Base-by-base conservation (phyloP, 2,888 invertebrate genomes). In the Drosophila histrio region DNA sequence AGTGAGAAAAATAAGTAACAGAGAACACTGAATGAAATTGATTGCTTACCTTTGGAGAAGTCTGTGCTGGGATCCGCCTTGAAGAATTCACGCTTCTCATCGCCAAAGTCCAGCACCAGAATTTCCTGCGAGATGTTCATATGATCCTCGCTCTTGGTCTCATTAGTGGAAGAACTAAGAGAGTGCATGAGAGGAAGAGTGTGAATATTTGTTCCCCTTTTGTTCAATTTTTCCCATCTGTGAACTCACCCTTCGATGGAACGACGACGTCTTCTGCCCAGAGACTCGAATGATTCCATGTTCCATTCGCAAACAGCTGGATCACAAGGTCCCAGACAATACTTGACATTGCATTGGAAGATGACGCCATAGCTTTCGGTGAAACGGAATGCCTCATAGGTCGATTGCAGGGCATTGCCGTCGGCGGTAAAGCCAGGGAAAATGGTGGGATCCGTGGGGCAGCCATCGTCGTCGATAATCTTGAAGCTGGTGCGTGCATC, bases 271-370 rank as follows among this genome's bases (percentile, higher is more conserved):
- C 91, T 90, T 72, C 91, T 90, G 90, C 97, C 98, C 95, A 96
- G 96, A 1, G 97, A 97, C 91, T 97, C 97, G 59, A 97, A 94
- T 6, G 96, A 96, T 90, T 97, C 97, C 89, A 96, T 94, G 78
- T 97, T 97, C 95, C 96, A 97, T 93, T 97, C 97, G 91, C 97
- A 97, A 49, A 97, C 95, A 73, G 97, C 97, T 86, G 98, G 97
- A 91, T 98, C 97, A 89, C 98, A 98, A 77, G 97, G 97, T 90
- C 98, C 98, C 71, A 98, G 94, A 89, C 98, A 98, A 91, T 98
- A 98, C 91, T 98, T 98, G 84, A 98, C 98, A 92, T 98, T 98
- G 92, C 98, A 98, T 91, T 98, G 98, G 95, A 98, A 98, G 91
- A 98, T 98, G 68, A 98, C 98, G 49, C 98, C 98, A 87, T 98